Evolutionary conservation across 2,113 vertebrate species (phyloP).

Genomic region (zebrafish (Danio rerio)): DNA sequence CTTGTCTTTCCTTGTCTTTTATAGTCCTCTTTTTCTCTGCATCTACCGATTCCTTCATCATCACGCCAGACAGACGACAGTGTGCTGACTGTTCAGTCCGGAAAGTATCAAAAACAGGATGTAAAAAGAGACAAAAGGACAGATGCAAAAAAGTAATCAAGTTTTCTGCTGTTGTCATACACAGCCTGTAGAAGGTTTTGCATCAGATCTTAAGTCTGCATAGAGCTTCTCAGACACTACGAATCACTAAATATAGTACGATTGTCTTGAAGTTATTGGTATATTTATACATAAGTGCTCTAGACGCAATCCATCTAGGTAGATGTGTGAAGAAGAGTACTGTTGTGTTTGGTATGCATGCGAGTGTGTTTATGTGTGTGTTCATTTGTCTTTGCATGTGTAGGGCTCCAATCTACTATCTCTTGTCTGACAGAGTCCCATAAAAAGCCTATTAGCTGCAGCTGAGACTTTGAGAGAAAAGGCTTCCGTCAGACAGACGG

Average conservation of each 20-base stretch:
- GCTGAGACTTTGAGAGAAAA: conserved; percentile 60
- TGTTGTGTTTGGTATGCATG: conserved; percentile 44
- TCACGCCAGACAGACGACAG: conserved; percentile 56
- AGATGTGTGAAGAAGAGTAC: conserved; percentile 51
- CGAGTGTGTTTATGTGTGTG: conserved; percentile 46
- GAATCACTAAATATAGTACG: conserved; percentile 40
- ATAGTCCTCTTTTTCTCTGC: conserved; percentile 52
- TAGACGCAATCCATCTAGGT: background rate
- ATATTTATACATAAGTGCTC: conserved; percentile 41
- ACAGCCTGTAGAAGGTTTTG: conserved; percentile 36
- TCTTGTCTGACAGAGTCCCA: conserved; percentile 68
- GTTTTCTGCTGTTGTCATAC: conserved; percentile 27
- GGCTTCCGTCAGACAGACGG: conserved; percentile 52
- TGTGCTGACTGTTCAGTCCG: conserved; percentile 32
- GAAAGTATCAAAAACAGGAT: conserved; percentile 33
- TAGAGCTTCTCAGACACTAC: conserved; percentile 46
- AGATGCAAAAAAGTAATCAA: conserved; percentile 40
- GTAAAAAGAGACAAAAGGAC: background rate
- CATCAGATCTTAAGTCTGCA: conserved; percentile 56
- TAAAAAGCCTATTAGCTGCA: conserved; percentile 77
- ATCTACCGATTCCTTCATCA: conserved; percentile 57
- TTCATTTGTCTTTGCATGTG: conserved; percentile 44
- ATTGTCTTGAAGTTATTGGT: conserved; percentile 52
- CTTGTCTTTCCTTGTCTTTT: conserved; percentile 65
- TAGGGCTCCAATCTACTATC: conserved; percentile 60